Base-by-base conservation (phyloP, 2,797 vertebrate species). In the Amblyraja radiata region DNA sequence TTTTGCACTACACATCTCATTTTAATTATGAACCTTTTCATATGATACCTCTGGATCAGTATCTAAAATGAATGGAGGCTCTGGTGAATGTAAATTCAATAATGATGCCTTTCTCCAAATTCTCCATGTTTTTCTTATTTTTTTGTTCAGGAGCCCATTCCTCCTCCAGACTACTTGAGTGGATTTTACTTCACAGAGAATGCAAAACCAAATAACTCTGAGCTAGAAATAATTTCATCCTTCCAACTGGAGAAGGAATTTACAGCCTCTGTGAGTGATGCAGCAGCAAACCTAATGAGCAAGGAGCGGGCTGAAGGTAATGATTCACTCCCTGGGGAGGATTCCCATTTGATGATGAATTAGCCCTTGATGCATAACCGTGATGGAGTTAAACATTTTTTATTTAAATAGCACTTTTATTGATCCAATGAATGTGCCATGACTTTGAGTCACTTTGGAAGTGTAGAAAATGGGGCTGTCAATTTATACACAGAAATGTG, bases 141-240 rank as follows among this genome's bases (percentile, higher is more conserved):
- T 54, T 54, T 78, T 93, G n/a, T 80, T 32, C 78, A 95, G 94
- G 39, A 90, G 80, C 83, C 93, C 7, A 84, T 93, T 76, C 94
- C 93, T 78, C 63, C 93, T 91, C 94, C 93, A 63, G 93, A 36
- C 90, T 94, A 94, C 93, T 81, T 61, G 84, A 94, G 94, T 93
- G 95, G 95, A 94, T 96, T 94, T 88, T 95, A 94, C 94, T 95
- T 93, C 90, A 94, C 94, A 8, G 93, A 94, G n/a, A 90, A 93
- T 93, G 94, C 96, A 94, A 95, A 94, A 93, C 95, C 96, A 95
- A 95, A 95, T 96, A 95, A 95, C 96, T 97, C 95, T 94, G 96
- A 95, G 71, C 76, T 93, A 73, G 93, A 93, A 76, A 94, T 95
- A 6, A 94, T 95, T 80, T 94, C 93, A 93, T 94, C 96, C 96